Conservation (phyloP, 2,113 vertebrate species). For the Rutilus rutilus region DNA sequence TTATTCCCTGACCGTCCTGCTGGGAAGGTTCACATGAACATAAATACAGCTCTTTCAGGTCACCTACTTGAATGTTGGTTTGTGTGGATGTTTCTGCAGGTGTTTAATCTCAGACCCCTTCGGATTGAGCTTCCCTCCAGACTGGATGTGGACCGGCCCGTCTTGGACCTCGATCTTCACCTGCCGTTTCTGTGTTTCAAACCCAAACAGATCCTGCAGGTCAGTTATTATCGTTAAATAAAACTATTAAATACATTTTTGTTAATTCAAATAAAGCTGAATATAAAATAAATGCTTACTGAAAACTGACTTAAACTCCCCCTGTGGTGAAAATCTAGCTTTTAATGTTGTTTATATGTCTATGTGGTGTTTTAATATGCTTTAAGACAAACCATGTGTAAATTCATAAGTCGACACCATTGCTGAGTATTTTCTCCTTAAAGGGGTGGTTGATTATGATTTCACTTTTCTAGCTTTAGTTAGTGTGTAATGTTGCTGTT, state of each 20-base stretch:
- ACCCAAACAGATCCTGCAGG: constrained; percentile 87
- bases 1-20: background rate
- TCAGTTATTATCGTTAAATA: constrained; percentile 58
- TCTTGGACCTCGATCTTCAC: constrained; percentile 91
- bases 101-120: constrained; percentile 87
- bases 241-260: background rate
- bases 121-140: constrained; percentile 88
- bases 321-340: too few relatives aligned
- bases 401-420: too few relatives aligned
- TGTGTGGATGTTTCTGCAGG: constrained; percentile 66
- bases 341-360: too few relatives aligned
- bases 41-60: background rate
- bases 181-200: constrained; percentile 90
- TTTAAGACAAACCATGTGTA: too few relatives aligned
- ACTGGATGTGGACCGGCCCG: constrained; percentile 83
- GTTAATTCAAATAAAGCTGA: background rate
- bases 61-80: background rate
- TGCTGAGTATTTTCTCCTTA: too few relatives aligned
- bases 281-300: background rate
- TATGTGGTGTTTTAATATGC: too few relatives aligned
- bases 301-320: background rate
- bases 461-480: too few relatives aligned
- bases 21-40: too few relatives aligned
- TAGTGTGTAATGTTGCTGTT: too few relatives aligned
- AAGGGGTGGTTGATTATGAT: too few relatives aligned